phyloP scores from a whole-genome alignment of 2,113 vertebrate genomes.

The Vicugna pacos region DNA sequence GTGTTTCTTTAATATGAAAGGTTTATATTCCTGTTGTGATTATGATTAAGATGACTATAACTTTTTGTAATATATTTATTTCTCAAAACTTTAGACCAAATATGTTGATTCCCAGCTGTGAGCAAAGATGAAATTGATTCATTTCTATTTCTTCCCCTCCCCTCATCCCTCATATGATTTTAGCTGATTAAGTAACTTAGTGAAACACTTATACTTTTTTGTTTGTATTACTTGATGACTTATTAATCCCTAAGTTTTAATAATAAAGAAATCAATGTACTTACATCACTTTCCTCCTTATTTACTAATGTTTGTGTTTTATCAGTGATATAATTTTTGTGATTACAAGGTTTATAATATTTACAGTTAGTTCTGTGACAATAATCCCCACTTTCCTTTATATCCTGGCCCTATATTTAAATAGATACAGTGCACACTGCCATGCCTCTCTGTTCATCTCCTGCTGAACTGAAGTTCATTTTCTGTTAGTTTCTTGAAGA shows the following conservation, averaged over 20 bases:
- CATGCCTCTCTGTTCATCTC: not conserved
- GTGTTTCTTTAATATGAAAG: not conserved
- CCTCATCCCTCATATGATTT: not conserved
- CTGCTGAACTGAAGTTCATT: not conserved
- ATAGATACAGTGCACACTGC: not conserved
- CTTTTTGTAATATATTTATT: not conserved
- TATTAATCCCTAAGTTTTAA: not conserved
- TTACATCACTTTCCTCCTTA: not conserved
- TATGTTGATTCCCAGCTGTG: not conserved
- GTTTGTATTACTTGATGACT: not conserved
- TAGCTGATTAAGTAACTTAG: conserved; percentile 21
- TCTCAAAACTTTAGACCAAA: not conserved
- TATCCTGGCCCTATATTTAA: not conserved
- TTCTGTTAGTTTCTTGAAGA: not conserved
- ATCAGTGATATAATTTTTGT: not conserved
- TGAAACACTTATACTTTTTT: not conserved
- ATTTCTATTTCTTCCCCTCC: not conserved
- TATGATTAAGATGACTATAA: not conserved
- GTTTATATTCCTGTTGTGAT: not conserved
- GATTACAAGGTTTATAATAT: not conserved
- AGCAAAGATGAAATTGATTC: not conserved
- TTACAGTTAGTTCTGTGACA: not conserved
- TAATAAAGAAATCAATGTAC: not conserved
- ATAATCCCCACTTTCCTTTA: not conserved
- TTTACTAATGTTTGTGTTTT: not conserved